A percentile compares a stretch with the other conserved stretches of the same genome.
Conservation (phyloP, 2,888 invertebrate species). For the Loripinus fragilis region DNA sequence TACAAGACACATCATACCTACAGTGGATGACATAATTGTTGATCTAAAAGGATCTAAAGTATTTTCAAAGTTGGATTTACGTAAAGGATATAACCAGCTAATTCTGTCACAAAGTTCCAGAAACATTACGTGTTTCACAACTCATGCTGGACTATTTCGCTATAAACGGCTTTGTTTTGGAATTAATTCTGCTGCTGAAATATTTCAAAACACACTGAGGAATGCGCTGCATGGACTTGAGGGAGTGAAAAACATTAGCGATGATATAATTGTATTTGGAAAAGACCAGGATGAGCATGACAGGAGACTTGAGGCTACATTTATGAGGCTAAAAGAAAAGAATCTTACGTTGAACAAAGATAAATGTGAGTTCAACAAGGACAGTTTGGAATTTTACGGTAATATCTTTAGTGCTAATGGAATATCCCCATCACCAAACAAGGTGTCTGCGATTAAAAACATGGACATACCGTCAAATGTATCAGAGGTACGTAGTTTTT, state of each 20-base stretch:
- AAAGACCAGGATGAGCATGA: slow-evolving; percentile 54
- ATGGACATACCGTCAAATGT: slow-evolving; percentile 45
- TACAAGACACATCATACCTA: slow-evolving; percentile 60
- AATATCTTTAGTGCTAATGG: slow-evolving; percentile 43
- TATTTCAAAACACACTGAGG: slow-evolving; percentile 24
- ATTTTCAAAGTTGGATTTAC: slow-evolving; percentile 63
- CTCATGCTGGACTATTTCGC: slow-evolving; percentile 49
- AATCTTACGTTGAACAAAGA: slow-evolving; percentile 50
- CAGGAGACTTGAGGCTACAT: slow-evolving; percentile 28
- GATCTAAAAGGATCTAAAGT: slow-evolving; percentile 59
- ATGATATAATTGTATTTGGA: slow-evolving; percentile 63
- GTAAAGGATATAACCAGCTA: slow-evolving; percentile 65
- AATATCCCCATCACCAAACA: slow-evolving; percentile 45
- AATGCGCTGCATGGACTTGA: slow-evolving; percentile 15
- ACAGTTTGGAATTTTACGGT: slow-evolving; percentile 48
- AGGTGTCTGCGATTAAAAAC: slow-evolving; percentile 54
- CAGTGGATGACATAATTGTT: slow-evolving; percentile 60
- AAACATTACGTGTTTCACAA: slow-evolving; percentile 62
- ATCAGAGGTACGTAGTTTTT: slow-evolving; percentile 56
- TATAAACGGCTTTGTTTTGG: slow-evolving; percentile 43
- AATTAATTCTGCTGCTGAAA: slow-evolving; percentile 40
- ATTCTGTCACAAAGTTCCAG: slow-evolving; percentile 56
- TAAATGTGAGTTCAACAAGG: slow-evolving; percentile 52
- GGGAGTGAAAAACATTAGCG: slow-evolving; percentile 55
- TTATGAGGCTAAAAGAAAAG: slow-evolving; percentile 37